Conservation (phyloP, 2,888 invertebrate species). For the Tachina lurida region DNA sequence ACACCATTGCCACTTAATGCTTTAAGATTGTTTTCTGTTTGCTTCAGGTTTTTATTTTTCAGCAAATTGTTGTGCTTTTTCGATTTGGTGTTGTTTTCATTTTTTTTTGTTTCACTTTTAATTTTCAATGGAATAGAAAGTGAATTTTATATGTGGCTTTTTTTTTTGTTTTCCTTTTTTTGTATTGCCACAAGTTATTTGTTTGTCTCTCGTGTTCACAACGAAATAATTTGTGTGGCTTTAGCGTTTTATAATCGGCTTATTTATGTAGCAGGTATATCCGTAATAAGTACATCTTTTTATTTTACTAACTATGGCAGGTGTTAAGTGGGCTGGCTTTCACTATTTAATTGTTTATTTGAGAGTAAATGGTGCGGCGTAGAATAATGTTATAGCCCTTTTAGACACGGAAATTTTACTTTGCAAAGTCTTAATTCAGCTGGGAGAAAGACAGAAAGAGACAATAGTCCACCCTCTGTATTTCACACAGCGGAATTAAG, state of each 20-base stretch:
- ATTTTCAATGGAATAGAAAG: slow-evolving; percentile 74
- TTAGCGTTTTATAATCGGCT: slow-evolving; percentile 34
- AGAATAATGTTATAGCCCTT: too few relatives aligned
- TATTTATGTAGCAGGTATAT: background rate
- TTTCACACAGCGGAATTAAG: too few relatives aligned
- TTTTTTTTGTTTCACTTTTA: slow-evolving; percentile 68
- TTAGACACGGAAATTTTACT: too few relatives aligned
- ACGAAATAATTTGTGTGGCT: slow-evolving; percentile 13
- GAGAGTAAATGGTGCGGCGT: background rate
- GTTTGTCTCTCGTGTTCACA: slow-evolving; percentile 53
- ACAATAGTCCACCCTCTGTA: too few relatives aligned
- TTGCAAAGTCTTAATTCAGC: too few relatives aligned
- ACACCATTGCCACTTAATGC: slow-evolving; percentile 26
- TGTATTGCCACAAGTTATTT: slow-evolving; percentile 54
- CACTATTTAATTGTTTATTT: background rate
- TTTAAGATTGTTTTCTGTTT: slow-evolving; percentile 27
- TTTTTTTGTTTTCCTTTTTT: slow-evolving; percentile 29
- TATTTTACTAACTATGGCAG: too few relatives aligned
- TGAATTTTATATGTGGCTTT: slow-evolving; percentile 68
- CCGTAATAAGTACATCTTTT: background rate
- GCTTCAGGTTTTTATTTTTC: slow-evolving; percentile 49
- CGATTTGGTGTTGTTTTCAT: slow-evolving; percentile 63
- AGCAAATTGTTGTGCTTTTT: slow-evolving; percentile 3
- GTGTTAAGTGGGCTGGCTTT: background rate
- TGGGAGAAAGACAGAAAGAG: too few relatives aligned